A percentile compares a stretch with the other conserved stretches of the same genome.
Conservation (phyloP, 2,888 invertebrate species). For the Athripsodes cinereus region DNA sequence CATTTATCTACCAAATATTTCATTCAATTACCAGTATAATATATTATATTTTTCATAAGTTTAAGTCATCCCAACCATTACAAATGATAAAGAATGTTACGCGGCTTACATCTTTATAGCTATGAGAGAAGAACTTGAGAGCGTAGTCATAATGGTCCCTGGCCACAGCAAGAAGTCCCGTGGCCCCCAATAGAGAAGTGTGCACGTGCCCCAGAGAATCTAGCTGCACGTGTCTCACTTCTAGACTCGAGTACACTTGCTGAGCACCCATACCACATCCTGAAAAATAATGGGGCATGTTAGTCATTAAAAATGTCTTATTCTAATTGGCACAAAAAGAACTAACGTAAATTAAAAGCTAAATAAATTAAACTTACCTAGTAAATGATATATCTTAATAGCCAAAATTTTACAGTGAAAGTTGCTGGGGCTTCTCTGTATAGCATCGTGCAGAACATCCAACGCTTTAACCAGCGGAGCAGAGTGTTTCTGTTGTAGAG, state of each 20-base stretch:
- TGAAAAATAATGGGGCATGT: slow-evolving; percentile 30
- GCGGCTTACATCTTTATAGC: slow-evolving; percentile 76
- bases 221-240: slow-evolving; percentile 89
- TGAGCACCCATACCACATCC: slow-evolving; percentile 73
- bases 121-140: slow-evolving; percentile 79
- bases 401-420: slow-evolving; percentile 84
- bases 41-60: too few relatives aligned
- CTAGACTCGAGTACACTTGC: slow-evolving; percentile 68
- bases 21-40: too few relatives aligned
- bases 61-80: too few relatives aligned
- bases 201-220: slow-evolving; percentile 86
- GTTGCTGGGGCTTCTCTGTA: slow-evolving; percentile 76
- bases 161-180: slow-evolving; percentile 65
- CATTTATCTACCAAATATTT: too few relatives aligned
- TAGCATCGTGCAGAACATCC: slow-evolving; percentile 64
- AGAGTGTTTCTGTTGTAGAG: background rate
- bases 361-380: slow-evolving; percentile 58
- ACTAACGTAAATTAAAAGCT: too few relatives aligned
- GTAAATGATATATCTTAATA: slow-evolving; percentile 70
- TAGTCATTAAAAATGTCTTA: too few relatives aligned
- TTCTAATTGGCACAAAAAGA: too few relatives aligned
- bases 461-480: slow-evolving; percentile 58
- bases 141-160: slow-evolving; percentile 67
- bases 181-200: slow-evolving; percentile 65
- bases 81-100: too few relatives aligned